Evolutionary conservation across 2,113 vertebrate species (phyloP), one percentile per base, ranked within the genome.

Genomic region (Gadus chalcogrammus): DNA sequence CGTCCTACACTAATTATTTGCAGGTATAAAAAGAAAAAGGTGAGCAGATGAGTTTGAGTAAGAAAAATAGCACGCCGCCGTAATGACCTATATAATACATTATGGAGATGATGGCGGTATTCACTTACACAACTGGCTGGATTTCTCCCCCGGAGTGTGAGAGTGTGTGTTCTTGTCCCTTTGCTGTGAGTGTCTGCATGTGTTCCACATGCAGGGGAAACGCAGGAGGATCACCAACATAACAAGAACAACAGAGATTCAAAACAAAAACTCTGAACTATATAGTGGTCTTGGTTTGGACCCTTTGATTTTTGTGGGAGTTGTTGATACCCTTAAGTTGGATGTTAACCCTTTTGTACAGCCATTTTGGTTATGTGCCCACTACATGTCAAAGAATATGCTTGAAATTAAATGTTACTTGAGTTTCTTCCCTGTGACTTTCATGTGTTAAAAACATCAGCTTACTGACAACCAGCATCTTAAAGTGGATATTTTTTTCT

Each of bases 41-140:
- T 65, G 74, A 74, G 80, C 81, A 87, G 79, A 86, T 90, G 83
- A 86, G 80, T 55, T 72, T 64, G 80, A 88, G 80, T 84, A 90
- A 88, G 88, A 91, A 84, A 90, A 91, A 92, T 91, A 85, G 82
- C 88, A 82, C 83, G 85, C 78, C 84, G 79, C 81, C 77, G 78
- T 82, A 78, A 69, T 88, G 89, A 88, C 87, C 90, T 82, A 91
- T 74, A 90, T 90, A 90, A 89, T 90, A 80, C 86, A 88, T 90
- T 88, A 91, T 88, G 84, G 70, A 82, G 75, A 87, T 85, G 75
- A 85, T 82, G 73, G 69, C 27, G 79, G 87, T 79, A 82, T 68
- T 74, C 68, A 77, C 64, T 70, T 15, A 27, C 62, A 52, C 55
- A 72, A 20, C 73, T 67, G 59, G 52, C 76, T 77, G 73, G 11